Evolutionary conservation across 1,140 invertebrate genomes (phyloP).

Genomic region (Lucilia cuprina): DNA sequence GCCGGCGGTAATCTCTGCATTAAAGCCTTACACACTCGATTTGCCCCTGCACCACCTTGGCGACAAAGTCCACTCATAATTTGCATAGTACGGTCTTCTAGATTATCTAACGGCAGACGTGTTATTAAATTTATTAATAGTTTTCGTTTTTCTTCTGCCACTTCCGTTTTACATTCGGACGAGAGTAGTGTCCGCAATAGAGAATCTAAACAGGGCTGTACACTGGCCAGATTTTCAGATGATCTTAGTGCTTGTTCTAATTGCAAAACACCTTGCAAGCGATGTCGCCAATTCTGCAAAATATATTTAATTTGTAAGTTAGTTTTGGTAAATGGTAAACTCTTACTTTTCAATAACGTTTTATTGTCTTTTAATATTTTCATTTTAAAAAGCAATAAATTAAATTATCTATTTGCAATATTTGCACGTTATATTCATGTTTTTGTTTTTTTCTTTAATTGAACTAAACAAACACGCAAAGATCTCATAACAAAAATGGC

Average conservation of each 20-base stretch:
- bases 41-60: slow-evolving; percentile 68
- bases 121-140: slow-evolving; percentile 59
- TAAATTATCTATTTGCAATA: not conserved
- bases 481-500: not conserved
- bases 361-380: not conserved
- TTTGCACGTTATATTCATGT: not conserved
- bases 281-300: slow-evolving; percentile 67
- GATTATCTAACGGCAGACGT: slow-evolving; percentile 58
- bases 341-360: not conserved
- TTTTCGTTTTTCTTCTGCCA: slow-evolving; percentile 56
- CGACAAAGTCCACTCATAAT: slow-evolving; percentile 68
- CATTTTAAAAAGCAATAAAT: not conserved
- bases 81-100: slow-evolving; percentile 63
- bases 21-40: slow-evolving; percentile 68
- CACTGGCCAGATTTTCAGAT: slow-evolving; percentile 63
- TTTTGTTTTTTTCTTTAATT: not conserved
- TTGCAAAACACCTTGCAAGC: slow-evolving; percentile 67
- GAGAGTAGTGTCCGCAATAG: slow-evolving; percentile 69
- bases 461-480: not conserved
- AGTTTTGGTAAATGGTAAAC: not conserved
- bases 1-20: slow-evolving; percentile 73
- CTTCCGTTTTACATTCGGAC: slow-evolving; percentile 58
- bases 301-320: not conserved
- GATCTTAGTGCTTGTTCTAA: slow-evolving; percentile 66
- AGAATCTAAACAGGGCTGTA: slow-evolving; percentile 70